These are phyloP conservation scores for Hylaeus anthracinus DNA, from an alignment of 1,140 invertebrate species.

Conservation along the genomic window DNA sequence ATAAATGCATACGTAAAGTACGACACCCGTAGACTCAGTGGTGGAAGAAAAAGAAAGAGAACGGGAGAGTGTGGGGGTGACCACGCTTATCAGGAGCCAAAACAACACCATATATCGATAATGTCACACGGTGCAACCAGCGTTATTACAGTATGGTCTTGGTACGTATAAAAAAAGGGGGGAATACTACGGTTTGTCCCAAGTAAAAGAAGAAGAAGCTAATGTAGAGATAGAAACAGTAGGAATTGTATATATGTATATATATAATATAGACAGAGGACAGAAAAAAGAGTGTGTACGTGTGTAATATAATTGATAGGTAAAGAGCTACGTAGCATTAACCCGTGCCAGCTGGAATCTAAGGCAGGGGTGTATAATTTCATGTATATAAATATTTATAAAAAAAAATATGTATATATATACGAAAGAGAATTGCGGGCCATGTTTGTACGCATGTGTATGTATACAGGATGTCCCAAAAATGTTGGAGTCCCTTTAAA, in stretches of 20 bases:
- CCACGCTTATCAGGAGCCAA: slow-evolving; percentile 51
- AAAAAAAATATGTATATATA: background rate
- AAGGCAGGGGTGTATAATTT: slow-evolving; percentile 55
- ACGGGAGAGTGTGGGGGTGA: background rate
- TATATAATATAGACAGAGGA: slow-evolving; percentile 10
- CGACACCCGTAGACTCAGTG: background rate
- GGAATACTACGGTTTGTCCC: slow-evolving; percentile 48
- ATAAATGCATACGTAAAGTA: background rate
- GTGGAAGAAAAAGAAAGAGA: background rate
- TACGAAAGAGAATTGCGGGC: slow-evolving; percentile 32
- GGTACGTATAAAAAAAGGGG: slow-evolving; percentile 48
- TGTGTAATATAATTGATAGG: slow-evolving; percentile 53
- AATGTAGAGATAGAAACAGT: slow-evolving; percentile 17
- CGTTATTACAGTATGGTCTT: slow-evolving; percentile 55
- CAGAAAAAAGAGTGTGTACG: slow-evolving; percentile 18
- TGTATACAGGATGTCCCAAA: background rate
- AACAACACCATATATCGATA: slow-evolving; percentile 47
- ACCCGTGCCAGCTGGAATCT: slow-evolving; percentile 68
- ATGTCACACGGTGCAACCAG: slow-evolving; percentile 66
- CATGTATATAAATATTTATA: slow-evolving; percentile 2
- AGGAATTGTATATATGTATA: background rate
- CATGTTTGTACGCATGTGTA: slow-evolving; percentile 45
- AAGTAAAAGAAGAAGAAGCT: slow-evolving; percentile 49
- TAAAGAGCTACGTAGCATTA: slow-evolving; percentile 66
- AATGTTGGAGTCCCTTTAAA: no score